These are phyloP conservation scores for Anoncus sp. DNA, from an alignment of 2,888 invertebrate genomes.

Conservation along the genomic window DNA sequence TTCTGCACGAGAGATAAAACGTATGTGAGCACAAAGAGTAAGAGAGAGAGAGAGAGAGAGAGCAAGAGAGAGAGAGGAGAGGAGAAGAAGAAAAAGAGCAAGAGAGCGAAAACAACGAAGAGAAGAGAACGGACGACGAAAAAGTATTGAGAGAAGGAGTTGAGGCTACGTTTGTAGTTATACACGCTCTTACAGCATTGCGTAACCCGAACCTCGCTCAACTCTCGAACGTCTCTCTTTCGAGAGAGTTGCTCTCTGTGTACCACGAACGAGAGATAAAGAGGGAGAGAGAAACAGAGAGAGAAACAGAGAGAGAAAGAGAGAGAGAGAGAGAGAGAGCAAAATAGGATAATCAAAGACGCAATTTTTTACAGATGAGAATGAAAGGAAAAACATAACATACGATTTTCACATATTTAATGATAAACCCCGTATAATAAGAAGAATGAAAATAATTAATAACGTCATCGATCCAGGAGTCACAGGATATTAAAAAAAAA, in stretches of 20 bases:
- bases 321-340: slow-evolving; percentile 17
- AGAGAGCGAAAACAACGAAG: slow-evolving; percentile 48
- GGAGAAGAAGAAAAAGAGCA: slow-evolving; percentile 59
- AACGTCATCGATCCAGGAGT: slow-evolving; percentile 1
- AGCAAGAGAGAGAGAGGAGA: slow-evolving; percentile 29
- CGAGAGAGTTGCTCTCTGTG: slow-evolving; percentile 27
- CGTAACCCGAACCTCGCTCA: slow-evolving; percentile 69
- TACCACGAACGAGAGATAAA: slow-evolving; percentile 25
- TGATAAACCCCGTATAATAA: background rate
- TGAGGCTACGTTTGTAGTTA: slow-evolving; percentile 58
- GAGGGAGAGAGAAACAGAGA: slow-evolving; percentile 3
- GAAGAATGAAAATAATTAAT: background rate
- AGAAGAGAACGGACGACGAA: slow-evolving; percentile 55
- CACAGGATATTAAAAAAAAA: no score
- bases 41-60: slow-evolving; percentile 9
- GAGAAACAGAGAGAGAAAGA: no score
- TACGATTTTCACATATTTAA: background rate
- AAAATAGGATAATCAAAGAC: slow-evolving; percentile 8
- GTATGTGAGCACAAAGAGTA: slow-evolving; percentile 45
- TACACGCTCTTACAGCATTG: slow-evolving; percentile 58
- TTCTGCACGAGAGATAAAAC: slow-evolving; percentile 47
- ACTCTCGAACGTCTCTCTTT: slow-evolving; percentile 41
- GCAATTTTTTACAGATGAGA: slow-evolving; percentile 25
- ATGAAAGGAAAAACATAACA: background rate
- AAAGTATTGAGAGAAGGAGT: slow-evolving; percentile 51